phyloP scores from a whole-genome alignment of 2,797 vertebrate genomes.

The Rallus crepitans region DNA sequence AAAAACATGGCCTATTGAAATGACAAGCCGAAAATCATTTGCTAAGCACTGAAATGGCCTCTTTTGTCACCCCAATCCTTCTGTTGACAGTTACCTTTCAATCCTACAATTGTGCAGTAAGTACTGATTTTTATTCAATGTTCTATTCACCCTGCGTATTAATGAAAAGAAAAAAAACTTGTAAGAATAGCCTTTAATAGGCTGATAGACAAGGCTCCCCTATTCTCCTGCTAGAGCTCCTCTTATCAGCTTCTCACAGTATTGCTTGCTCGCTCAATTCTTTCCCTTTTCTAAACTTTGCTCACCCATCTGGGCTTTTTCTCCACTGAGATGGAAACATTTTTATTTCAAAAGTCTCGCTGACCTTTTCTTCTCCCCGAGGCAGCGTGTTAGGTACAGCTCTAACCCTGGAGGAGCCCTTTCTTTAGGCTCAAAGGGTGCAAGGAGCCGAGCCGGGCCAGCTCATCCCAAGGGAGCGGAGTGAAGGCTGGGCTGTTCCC shows the following conservation, averaged over 20 bases:
- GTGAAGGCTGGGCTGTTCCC: no score
- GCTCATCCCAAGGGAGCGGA: background rate
- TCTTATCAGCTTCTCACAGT: conserved; percentile 89
- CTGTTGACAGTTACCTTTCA: conserved; percentile 92
- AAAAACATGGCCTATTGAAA: conserved; percentile 85
- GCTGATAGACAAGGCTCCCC: conserved; percentile 86
- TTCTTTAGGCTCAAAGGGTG: background rate
- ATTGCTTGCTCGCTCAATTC: conserved; percentile 73
- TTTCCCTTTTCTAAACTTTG: conserved; percentile 61
- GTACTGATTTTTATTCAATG: conserved; percentile 89
- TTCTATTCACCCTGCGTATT: conserved; percentile 86
- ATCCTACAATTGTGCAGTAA: conserved; percentile 86
- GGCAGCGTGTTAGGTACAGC: background rate
- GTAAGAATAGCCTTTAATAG: conserved; percentile 89
- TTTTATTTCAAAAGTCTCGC: conserved; percentile 53
- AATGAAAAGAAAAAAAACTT: conserved; percentile 85
- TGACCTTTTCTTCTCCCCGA: conserved; percentile 50
- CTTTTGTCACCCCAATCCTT: conserved; percentile 84
- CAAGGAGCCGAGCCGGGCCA: background rate
- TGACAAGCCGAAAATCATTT: conserved; percentile 87
- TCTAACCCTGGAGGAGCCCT: background rate
- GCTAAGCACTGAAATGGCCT: conserved; percentile 80
- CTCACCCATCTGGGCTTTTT: conserved; percentile 51
- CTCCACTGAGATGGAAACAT: conserved; percentile 63
- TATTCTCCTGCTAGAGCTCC: conserved; percentile 77